Conservation (phyloP, 2,113 vertebrate species). For the Nannobrachium achirus region DNA sequence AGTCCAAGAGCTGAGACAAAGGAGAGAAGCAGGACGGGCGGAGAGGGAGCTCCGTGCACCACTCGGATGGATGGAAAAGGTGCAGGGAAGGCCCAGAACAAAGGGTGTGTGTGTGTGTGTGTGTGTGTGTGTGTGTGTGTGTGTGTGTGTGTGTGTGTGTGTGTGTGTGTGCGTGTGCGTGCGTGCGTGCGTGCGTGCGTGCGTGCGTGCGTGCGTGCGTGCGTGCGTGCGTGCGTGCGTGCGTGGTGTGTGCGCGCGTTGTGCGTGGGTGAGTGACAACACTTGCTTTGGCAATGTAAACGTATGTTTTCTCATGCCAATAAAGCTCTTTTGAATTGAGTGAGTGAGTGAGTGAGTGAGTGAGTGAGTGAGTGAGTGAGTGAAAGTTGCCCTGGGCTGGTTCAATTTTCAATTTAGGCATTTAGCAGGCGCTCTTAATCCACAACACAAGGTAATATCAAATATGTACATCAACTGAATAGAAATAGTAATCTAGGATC, state of each 20-base stretch:
- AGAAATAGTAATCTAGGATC: no score
- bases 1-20: slow-evolving; percentile 16
- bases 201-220: background rate
- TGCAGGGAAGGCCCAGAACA: slow-evolving; percentile 15
- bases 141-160: slow-evolving; percentile 11
- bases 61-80: slow-evolving; percentile 42
- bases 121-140: background rate
- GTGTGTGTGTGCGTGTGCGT: slow-evolving; percentile 5
- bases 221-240: slow-evolving; percentile 34
- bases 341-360: slow-evolving; percentile 11
- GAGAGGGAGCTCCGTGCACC: slow-evolving; percentile 34
- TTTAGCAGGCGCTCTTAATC: no score
- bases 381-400: slow-evolving; percentile 60
- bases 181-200: slow-evolving; percentile 25
- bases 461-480: no score
- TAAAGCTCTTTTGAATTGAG: no score
- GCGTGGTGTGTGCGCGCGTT: no score
- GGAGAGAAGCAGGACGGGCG: slow-evolving; percentile 20
- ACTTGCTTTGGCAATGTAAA: no score
- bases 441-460: no score
- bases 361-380: slow-evolving; percentile 13
- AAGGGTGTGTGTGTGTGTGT: slow-evolving; percentile 3
- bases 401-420: slow-evolving; percentile 67
- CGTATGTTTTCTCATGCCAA: no score
- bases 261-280: no score